Evolutionary conservation across 2,888 invertebrate genomes (phyloP).

Genomic region (Leptarthrus brevirostris): DNA sequence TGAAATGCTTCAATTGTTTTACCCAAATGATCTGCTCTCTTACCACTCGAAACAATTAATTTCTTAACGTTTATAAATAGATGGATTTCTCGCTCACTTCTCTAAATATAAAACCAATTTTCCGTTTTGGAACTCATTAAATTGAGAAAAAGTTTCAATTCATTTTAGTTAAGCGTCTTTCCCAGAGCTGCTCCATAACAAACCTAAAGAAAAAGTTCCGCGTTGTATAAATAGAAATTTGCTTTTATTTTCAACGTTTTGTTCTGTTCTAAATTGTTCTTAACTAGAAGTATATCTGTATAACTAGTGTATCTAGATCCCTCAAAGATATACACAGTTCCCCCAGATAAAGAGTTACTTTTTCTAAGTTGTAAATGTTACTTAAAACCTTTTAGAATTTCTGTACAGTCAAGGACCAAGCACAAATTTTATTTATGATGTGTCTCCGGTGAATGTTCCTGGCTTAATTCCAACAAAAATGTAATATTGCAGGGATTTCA

Average conservation of each 20-base stretch:
- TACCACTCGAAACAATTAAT: too few relatives aligned
- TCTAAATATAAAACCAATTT: neutral
- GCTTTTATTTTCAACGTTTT: constrained; percentile 11
- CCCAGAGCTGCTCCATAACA: too few relatives aligned
- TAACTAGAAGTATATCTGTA: too few relatives aligned
- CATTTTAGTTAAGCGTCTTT: neutral
- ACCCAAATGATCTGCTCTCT: too few relatives aligned
- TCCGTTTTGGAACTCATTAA: constrained; percentile 9
- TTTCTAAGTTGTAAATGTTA: neutral
- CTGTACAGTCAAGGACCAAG: constrained; percentile 20
- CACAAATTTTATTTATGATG: constrained; percentile 13
- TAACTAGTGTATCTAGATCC: neutral
- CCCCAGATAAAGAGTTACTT: too few relatives aligned
- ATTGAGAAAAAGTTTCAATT: constrained; percentile 20
- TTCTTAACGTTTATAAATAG: too few relatives aligned
- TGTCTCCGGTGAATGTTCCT: too few relatives aligned
- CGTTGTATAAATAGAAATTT: constrained; percentile 22
- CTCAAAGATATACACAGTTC: neutral
- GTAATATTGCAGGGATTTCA: constrained; percentile 3
- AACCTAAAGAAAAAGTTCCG: neutral
- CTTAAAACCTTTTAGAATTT: neutral
- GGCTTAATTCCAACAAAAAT: neutral
- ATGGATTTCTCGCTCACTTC: too few relatives aligned
- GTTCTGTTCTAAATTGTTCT: constrained; percentile 2
- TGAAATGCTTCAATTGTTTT: too few relatives aligned